Conservation (phyloP, 2,888 invertebrate genomes). For the Parelbella ahira region DNA sequence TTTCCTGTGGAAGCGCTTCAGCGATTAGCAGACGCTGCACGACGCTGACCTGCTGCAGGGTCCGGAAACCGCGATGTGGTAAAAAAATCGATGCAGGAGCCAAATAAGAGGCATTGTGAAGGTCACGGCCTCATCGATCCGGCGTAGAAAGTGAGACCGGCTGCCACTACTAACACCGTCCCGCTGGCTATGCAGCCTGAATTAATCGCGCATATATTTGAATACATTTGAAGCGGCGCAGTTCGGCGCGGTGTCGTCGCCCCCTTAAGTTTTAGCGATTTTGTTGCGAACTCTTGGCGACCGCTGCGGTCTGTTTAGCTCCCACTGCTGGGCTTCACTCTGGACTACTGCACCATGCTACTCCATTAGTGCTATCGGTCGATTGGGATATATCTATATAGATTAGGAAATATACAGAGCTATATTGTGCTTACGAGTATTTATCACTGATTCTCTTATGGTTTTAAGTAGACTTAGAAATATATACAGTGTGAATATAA, state of each 20-base stretch:
- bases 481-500: no score
- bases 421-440: no score
- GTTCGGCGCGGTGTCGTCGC: slow-evolving; percentile 72
- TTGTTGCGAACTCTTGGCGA: slow-evolving; percentile 46
- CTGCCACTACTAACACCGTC: slow-evolving; percentile 80
- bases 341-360: no score
- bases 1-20: no score
- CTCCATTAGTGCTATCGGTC: no score
- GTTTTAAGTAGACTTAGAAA: no score
- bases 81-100: slow-evolving; percentile 64
- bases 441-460: no score
- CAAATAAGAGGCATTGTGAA: slow-evolving; percentile 74
- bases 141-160: slow-evolving; percentile 78
- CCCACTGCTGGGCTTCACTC: no score
- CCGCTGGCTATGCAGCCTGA: slow-evolving; percentile 80
- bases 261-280: slow-evolving; percentile 76
- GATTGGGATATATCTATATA: no score
- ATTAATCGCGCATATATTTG: slow-evolving; percentile 82
- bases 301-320: background rate
- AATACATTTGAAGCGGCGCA: slow-evolving; percentile 70
- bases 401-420: no score
- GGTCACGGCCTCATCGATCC: slow-evolving; percentile 80
- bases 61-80: slow-evolving; percentile 12
- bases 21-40: no score
- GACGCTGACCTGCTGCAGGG: slow-evolving; percentile 4